phyloP scores from a whole-genome alignment of 2,888 invertebrate species.

The Thecophora atra region DNA sequence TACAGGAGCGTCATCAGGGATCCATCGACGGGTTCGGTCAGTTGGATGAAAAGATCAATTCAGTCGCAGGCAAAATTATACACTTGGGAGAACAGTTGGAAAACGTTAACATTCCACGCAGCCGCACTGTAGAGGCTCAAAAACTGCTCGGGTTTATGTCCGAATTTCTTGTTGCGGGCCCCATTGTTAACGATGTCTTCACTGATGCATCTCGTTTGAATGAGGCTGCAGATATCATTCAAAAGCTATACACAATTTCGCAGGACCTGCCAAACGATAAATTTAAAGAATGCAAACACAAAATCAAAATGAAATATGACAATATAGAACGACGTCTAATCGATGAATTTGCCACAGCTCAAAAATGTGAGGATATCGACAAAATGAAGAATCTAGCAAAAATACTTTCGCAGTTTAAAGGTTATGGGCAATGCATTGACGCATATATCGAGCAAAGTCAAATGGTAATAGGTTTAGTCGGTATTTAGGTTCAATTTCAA shows the following conservation, averaged over 20 bases:
- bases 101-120: conserved; percentile 93
- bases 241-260: conserved; percentile 93
- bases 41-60: conserved; percentile 94
- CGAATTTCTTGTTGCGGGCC: conserved; percentile 88
- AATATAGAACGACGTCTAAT: conserved; percentile 89
- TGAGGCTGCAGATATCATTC: conserved; percentile 97
- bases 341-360: conserved; percentile 92
- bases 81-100: conserved; percentile 99
- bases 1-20: conserved; percentile 87
- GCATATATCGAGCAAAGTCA: conserved; percentile 97
- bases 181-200: conserved; percentile 85
- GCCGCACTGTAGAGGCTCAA: conserved; percentile 94
- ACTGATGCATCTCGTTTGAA: conserved; percentile 80
- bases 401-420: conserved; percentile 94
- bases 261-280: conserved; percentile 92
- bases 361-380: conserved; percentile 82
- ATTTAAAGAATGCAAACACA: conserved; percentile 84
- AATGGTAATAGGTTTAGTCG: conserved; percentile 71
- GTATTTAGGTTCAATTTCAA: no score
- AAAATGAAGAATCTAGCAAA: conserved; percentile 94
- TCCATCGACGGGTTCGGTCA: conserved; percentile 90
- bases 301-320: conserved; percentile 88
- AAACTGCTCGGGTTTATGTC: conserved; percentile 90
- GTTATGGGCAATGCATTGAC: conserved; percentile 95
- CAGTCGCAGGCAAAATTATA: conserved; percentile 96